A percentile compares a stretch with the other conserved stretches of the same genome.
These are phyloP conservation scores for Dromococcyx pavoninus DNA, from an alignment of 2,797 vertebrate species.

Conservation along the genomic window DNA sequence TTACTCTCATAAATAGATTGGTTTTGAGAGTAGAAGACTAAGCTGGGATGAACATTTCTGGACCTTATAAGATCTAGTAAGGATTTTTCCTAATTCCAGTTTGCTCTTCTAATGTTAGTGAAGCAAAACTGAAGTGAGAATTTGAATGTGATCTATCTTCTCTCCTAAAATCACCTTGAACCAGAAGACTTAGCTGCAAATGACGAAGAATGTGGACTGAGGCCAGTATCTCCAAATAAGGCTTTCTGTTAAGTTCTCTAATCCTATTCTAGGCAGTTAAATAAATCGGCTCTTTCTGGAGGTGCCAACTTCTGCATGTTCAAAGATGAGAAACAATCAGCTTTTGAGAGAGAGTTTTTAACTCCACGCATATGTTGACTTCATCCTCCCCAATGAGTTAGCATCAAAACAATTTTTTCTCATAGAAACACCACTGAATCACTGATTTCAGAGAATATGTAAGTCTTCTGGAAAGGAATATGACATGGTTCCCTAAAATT, in stretches of 20 bases:
- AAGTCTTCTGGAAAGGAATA: slow-evolving; percentile 12
- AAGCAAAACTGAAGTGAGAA: not conserved
- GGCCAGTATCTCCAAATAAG: not conserved
- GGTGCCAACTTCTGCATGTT: not conserved
- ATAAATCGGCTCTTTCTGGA: slow-evolving; percentile 4
- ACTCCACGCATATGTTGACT: not conserved
- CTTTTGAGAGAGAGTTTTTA: not conserved
- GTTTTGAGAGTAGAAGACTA: not conserved
- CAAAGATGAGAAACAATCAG: not conserved
- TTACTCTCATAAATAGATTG: not conserved
- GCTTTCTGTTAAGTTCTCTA: not conserved
- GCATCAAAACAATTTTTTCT: slow-evolving; percentile 3
- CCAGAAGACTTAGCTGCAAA: not conserved
- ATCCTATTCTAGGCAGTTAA: slow-evolving; percentile 5
- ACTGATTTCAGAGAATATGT: slow-evolving; percentile 14
- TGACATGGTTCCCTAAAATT: not conserved
- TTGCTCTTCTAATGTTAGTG: not conserved
- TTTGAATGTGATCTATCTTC: not conserved
- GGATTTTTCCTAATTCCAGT: not conserved
- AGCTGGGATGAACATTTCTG: not conserved
- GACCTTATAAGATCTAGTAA: not conserved
- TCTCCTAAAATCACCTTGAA: not conserved
- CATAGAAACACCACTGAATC: slow-evolving; percentile 2
- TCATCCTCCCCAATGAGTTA: not conserved
- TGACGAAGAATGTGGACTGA: not conserved